Evolutionary conservation across 2,797 vertebrate species (phyloP), one percentile per base, ranked within the genome.

Genomic region (Pangasius larnaudii): DNA sequence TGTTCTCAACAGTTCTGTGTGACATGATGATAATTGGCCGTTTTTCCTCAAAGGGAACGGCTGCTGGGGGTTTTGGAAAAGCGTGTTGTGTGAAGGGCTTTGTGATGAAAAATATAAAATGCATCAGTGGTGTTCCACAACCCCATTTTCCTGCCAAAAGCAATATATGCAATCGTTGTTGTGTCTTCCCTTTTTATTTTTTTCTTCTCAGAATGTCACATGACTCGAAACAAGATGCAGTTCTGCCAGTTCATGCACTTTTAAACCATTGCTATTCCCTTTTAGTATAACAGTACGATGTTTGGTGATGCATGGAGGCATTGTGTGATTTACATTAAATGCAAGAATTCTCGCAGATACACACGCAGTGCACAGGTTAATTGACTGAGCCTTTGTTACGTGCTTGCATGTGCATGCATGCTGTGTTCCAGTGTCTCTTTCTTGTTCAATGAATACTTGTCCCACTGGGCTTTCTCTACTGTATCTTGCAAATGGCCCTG

Each of bases 401-500:
- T 39, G 42, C 8, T 59, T 33, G 49, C 78, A 6, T 72, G 79
- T 36, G 69, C 86, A 61, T 49, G 79, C 36, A 75, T 30, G 39
- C n/a, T 49, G 74, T 74, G 59, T 85, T 85, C 39, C 63, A 53
- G 67, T 14, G 63, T 67, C 79, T 51, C n/a, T 63, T 16, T n/a
- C 30, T 84, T 42, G 56, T 75, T 85, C 84, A 74, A n/a, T 75
- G 39, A 85, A 72, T 59, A 30, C 61, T 9, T 33, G 10, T 88
- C 59, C 33, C 75, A 39, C 33, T 74, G 69, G 77, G 36, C 58
- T 87, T 87, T 83, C 82, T 89, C 67, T 61, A 85, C 88, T 88
- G 87, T 87, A 87, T 82, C 75, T 85, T 69, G 16, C 49, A 86
- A 87, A 86, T 58, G 42, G 81, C 74, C 49, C 53, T 82, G 85